Percentiles rank a stretch among this genome's conserved stretches.
These are phyloP conservation scores for Psittacula cyanocephala DNA, from an alignment of 2,113 vertebrate species.

Conservation along the genomic window DNA sequence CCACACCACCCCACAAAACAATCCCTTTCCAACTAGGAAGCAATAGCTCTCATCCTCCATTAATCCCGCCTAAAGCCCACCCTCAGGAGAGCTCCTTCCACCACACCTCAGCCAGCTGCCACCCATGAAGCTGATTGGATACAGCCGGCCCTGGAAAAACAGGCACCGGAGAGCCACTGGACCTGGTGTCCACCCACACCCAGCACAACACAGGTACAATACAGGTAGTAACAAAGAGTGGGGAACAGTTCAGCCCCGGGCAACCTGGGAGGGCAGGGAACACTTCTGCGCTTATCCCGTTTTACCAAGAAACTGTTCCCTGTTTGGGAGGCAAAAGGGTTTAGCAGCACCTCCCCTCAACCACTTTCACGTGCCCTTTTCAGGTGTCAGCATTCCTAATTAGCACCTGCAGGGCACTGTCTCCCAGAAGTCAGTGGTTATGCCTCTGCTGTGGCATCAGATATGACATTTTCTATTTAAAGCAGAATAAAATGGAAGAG, in stretches of 20 bases:
- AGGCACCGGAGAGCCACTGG: background rate
- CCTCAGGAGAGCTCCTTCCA: background rate
- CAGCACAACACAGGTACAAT: accelerated
- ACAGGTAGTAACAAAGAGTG: accelerated
- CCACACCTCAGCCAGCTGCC: background rate
- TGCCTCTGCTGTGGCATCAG: background rate
- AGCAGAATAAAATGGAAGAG: background rate
- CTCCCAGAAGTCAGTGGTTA: accelerated
- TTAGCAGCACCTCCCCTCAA: background rate
- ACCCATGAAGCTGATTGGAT: background rate
- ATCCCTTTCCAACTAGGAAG: accelerated
- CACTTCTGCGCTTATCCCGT: accelerated
- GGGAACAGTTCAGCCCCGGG: accelerated
- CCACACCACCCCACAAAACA: accelerated
- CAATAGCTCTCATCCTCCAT: accelerated
- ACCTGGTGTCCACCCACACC: accelerated
- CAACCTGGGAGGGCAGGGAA: accelerated
- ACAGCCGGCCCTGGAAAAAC: accelerated
- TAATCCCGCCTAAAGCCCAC: background rate
- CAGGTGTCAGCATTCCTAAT: background rate
- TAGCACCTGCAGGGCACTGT: background rate
- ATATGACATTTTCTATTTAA: background rate
- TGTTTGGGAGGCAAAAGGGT: background rate
- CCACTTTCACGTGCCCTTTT: background rate
- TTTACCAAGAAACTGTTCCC: background rate